Conservation (phyloP, 2,888 invertebrate species). For the Cheilosia impressa region DNA sequence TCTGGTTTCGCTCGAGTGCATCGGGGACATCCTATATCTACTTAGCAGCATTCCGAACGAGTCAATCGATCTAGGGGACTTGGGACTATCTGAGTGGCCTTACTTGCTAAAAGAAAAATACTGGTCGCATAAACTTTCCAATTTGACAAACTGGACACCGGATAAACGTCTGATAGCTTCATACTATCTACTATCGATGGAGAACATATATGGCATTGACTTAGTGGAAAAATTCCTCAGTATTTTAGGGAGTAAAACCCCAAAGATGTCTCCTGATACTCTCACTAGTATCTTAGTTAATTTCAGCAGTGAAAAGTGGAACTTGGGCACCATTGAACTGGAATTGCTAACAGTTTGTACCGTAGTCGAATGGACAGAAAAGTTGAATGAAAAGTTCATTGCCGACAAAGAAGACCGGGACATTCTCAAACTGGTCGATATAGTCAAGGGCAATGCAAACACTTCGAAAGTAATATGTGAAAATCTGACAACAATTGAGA, state of each 20-base stretch:
- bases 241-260: background rate
- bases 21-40: background rate
- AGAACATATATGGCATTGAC: background rate
- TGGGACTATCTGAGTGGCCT: slow-evolving; percentile 7
- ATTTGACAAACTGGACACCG: background rate
- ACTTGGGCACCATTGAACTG: background rate
- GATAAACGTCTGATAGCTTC: background rate
- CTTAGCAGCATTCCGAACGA: background rate
- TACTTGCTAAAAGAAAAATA: slow-evolving; percentile 15
- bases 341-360: background rate
- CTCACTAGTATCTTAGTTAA: background rate
- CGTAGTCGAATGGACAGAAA: background rate
- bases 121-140: background rate
- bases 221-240: background rate
- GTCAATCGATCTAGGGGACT: background rate
- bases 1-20: background rate
- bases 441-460: too few relatives aligned
- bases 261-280: background rate
- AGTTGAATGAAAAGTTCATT: background rate
- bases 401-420: background rate
- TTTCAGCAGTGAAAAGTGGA: background rate
- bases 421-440: too few relatives aligned
- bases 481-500: too few relatives aligned
- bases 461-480: too few relatives aligned
- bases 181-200: background rate